Evolutionary conservation across 2,797 vertebrate genomes (phyloP).

Genomic region (Xiphorhynchus erythropygius): DNA sequence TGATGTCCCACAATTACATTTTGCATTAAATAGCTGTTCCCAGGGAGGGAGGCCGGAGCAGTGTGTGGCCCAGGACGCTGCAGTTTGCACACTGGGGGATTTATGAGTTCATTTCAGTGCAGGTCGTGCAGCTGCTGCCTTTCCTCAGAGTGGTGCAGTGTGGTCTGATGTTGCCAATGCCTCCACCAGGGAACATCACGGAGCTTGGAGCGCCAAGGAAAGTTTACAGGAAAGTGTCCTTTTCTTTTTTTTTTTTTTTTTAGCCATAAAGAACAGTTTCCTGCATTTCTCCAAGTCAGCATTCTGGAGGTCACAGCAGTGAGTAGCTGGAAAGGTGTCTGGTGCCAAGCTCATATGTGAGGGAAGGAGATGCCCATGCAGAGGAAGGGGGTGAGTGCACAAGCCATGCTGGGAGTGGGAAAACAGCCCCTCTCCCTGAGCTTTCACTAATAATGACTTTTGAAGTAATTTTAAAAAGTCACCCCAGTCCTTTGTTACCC

Average conservation of each 20-base stretch:
- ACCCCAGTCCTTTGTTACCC: background rate
- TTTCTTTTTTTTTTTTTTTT: background rate
- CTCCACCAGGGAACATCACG: background rate
- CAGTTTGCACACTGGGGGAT: fast-evolving
- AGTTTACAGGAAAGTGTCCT: background rate
- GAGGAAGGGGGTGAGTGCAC: background rate
- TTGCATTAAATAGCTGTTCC: background rate
- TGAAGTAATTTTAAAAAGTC: background rate
- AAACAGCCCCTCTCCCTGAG: background rate
- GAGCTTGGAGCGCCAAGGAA: background rate
- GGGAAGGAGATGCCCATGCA: background rate
- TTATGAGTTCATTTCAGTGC: background rate
- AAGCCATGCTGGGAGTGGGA: background rate
- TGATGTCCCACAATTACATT: fast-evolving
- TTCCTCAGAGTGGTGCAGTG: background rate
- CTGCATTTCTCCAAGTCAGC: constrained; percentile 28
- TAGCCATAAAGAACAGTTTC: background rate
- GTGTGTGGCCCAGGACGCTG: background rate
- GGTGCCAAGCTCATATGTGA: background rate
- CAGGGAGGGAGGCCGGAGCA: background rate
- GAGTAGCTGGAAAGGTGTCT: background rate
- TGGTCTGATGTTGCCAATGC: background rate
- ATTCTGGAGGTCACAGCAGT: constrained; percentile 1
- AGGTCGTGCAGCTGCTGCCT: background rate
- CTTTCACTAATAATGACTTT: background rate